Conservation (phyloP, 2,113 vertebrate species). For the Sterna hirundo region DNA sequence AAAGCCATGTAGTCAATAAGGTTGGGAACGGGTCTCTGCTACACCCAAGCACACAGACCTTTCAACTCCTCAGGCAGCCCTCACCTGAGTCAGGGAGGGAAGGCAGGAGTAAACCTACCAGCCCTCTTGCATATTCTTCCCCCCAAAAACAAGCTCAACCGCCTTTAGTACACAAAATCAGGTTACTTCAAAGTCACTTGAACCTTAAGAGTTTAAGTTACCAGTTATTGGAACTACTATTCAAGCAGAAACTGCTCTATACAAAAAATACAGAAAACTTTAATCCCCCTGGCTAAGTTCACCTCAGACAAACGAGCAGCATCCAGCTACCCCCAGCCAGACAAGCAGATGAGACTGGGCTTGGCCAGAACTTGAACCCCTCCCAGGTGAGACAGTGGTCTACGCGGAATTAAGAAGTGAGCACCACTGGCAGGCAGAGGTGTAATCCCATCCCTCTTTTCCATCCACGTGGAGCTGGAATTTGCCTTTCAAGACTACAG, state of each 20-base stretch:
- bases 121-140: not conserved
- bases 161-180: not conserved
- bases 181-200: not conserved
- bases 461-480: not conserved
- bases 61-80: not conserved
- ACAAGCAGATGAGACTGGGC: not conserved
- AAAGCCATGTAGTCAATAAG: not conserved
- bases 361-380: not conserved
- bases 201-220: not conserved
- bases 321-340: not conserved
- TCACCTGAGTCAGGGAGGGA: not conserved
- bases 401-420: not conserved
- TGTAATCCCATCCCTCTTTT: not conserved
- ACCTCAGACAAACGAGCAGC: not conserved
- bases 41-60: not conserved
- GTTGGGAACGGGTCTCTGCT: not conserved
- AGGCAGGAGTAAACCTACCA: not conserved
- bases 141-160: not conserved
- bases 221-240: not conserved
- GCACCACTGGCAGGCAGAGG: not conserved
- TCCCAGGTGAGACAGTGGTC: not conserved
- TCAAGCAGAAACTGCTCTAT: not conserved
- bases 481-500: not conserved
- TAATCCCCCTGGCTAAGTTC: not conserved
- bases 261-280: not conserved